phyloP scores from a whole-genome alignment of 1,140 invertebrate genomes.

The Listronotus bonariensis region DNA sequence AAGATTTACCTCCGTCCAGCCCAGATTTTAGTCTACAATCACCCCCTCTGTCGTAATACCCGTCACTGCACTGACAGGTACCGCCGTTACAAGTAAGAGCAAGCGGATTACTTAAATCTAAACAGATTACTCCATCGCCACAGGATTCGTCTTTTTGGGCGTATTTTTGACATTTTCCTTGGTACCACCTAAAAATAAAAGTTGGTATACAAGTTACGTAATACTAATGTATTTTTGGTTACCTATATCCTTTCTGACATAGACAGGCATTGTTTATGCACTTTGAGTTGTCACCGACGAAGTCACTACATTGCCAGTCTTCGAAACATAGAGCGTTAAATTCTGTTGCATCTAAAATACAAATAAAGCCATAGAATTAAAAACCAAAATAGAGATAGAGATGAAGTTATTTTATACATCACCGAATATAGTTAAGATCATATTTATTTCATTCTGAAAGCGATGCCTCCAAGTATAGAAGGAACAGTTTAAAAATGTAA shows the following conservation, averaged over 20 bases:
- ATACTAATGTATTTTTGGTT: neutral
- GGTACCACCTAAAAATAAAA: conserved; percentile 15
- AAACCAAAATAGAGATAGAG: too few species aligned
- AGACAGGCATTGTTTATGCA: conserved; percentile 17
- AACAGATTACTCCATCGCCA: conserved; percentile 4
- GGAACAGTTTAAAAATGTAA: too few species aligned
- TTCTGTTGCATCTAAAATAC: conserved; percentile 26
- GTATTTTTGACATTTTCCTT: conserved; percentile 21
- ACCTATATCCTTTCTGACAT: conserved; percentile 16
- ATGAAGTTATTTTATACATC: too few species aligned
- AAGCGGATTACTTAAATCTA: conserved; percentile 14
- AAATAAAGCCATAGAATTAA: too few species aligned
- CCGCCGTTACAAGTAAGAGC: conserved; percentile 14
- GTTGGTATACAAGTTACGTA: neutral
- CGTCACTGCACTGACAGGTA: conserved; percentile 22
- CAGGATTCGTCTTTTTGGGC: conserved; percentile 18
- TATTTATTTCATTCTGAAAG: too few species aligned
- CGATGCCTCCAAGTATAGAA: too few species aligned
- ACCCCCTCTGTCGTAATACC: conserved; percentile 25
- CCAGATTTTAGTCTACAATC: conserved; percentile 15
- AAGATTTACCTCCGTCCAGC: neutral
- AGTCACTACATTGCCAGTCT: conserved; percentile 7
- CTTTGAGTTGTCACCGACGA: conserved; percentile 8
- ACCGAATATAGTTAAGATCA: too few species aligned
- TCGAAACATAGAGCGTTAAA: conserved; percentile 15